phyloP scores from a whole-genome alignment of 2,888 invertebrate genomes.

The Nemapogon koenigi region DNA sequence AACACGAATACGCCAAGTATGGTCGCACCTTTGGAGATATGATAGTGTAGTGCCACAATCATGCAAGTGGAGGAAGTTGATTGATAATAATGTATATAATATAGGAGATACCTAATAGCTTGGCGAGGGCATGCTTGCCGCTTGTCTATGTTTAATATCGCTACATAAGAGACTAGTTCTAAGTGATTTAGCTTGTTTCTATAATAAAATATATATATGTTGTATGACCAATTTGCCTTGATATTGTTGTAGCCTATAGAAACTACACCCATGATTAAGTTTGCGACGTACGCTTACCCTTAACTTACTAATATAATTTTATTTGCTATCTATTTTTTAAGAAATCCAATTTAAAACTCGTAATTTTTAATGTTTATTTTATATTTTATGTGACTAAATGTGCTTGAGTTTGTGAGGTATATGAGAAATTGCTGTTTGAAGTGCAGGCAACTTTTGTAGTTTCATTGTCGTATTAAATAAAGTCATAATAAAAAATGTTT shows the following conservation, averaged over 20 bases:
- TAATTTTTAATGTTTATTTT: constrained; percentile 50
- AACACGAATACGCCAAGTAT: too few species aligned
- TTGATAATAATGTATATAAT: constrained; percentile 7
- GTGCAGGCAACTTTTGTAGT: constrained; percentile 65
- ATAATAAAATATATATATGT: neutral
- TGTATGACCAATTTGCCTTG: constrained; percentile 62
- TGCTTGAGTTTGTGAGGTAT: constrained; percentile 62
- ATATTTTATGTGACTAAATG: constrained; percentile 35
- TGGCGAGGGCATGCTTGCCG: constrained; percentile 4
- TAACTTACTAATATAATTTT: neutral
- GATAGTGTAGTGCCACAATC: too few species aligned
- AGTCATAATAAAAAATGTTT: neutral
- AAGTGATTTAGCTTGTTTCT: constrained; percentile 54
- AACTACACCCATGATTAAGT: constrained; percentile 44
- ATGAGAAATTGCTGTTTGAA: constrained; percentile 53
- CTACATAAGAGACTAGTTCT: constrained; percentile 48
- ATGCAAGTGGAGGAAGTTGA: too few species aligned
- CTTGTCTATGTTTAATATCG: constrained; percentile 21
- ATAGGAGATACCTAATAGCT: constrained; percentile 2
- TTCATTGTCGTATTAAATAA: constrained; percentile 55
- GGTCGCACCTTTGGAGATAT: too few species aligned
- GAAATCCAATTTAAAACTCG: too few species aligned
- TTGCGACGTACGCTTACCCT: too few species aligned
- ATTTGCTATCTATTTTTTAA: too few species aligned
- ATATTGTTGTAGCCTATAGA: constrained; percentile 61